These are phyloP conservation scores for Peromyscus maniculatus DNA, from an alignment of 2,113 vertebrate species.

Conservation along the genomic window DNA sequence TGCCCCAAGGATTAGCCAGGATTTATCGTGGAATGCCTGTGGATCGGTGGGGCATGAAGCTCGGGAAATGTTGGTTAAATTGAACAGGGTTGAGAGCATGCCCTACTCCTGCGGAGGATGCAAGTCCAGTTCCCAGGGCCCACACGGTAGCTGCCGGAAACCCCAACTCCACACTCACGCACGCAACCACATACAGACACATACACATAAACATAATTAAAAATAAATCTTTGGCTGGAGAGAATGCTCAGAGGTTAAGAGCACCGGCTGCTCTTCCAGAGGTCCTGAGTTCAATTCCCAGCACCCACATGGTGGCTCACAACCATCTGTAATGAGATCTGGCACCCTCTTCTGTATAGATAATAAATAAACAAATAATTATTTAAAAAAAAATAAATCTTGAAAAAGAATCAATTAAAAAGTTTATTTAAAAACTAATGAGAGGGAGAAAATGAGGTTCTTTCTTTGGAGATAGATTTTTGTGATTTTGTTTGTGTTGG, in stretches of 20 bases:
- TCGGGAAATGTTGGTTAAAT: constrained; percentile 5
- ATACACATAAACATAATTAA: neutral
- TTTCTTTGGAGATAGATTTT: neutral
- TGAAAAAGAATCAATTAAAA: neutral
- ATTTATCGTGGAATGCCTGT: neutral
- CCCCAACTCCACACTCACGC: neutral
- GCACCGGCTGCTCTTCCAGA: too few relatives aligned
- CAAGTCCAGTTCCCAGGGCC: neutral
- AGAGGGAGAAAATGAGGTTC: neutral
- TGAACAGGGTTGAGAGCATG: neutral
- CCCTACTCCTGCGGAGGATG: neutral
- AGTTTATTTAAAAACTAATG: neutral
- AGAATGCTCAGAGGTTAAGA: too few relatives aligned
- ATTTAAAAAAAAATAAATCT: neutral
- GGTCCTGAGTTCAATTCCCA: too few relatives aligned
- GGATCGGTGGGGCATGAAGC: neutral
- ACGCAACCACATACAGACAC: neutral
- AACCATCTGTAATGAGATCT: too few relatives aligned
- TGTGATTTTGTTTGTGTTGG: neutral
- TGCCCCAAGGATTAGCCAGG: neutral
- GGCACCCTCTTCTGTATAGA: too few relatives aligned
- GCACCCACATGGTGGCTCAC: too few relatives aligned
- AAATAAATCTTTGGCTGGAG: neutral
- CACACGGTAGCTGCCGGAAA: neutral
- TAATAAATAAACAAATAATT: neutral